Percentiles rank a stretch among this genome's conserved stretches.
phyloP scores from a whole-genome alignment of 2,888 invertebrate genomes.

The Andrena camellia region DNA sequence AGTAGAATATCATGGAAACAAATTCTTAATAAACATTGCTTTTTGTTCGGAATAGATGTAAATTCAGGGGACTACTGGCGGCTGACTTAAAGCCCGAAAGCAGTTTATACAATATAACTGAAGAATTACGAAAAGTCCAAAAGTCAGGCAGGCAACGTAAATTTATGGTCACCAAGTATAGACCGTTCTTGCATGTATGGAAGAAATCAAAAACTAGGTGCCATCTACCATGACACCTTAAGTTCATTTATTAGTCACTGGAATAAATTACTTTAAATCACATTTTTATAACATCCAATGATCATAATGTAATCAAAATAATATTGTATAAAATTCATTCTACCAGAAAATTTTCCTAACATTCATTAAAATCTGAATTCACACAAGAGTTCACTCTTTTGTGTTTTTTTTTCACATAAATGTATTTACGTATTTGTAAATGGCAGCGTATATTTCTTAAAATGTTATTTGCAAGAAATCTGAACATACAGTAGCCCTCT shows the following conservation, averaged over 20 bases:
- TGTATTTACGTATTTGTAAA: too few species aligned
- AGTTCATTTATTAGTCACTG: neutral
- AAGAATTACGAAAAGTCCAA: slow-evolving; percentile 54
- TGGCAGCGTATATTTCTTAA: neutral
- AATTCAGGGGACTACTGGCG: slow-evolving; percentile 49
- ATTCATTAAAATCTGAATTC: neutral
- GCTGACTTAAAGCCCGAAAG: slow-evolving; percentile 38
- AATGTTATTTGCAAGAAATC: neutral
- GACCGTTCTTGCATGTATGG: slow-evolving; percentile 12
- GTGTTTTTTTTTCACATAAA: neutral
- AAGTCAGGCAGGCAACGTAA: slow-evolving; percentile 35
- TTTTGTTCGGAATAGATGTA: slow-evolving; percentile 48
- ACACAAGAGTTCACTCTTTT: neutral
- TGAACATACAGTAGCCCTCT: neutral
- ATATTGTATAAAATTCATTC: too few species aligned
- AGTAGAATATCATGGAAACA: neutral
- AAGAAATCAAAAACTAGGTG: slow-evolving; percentile 15
- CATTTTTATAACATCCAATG: neutral
- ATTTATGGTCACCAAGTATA: slow-evolving; percentile 48
- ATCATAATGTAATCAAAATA: neutral
- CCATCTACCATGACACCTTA: slow-evolving; percentile 6
- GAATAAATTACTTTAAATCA: neutral
- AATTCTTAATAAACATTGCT: neutral
- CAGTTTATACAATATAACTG: slow-evolving; percentile 60
- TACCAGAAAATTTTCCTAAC: too few species aligned